A percentile compares a stretch with the other conserved stretches of the same genome.
Evolutionary conservation across 35 echinoderm and acorn worm genomes (phyloP).

Genomic region (Lytechinus pictus): DNA sequence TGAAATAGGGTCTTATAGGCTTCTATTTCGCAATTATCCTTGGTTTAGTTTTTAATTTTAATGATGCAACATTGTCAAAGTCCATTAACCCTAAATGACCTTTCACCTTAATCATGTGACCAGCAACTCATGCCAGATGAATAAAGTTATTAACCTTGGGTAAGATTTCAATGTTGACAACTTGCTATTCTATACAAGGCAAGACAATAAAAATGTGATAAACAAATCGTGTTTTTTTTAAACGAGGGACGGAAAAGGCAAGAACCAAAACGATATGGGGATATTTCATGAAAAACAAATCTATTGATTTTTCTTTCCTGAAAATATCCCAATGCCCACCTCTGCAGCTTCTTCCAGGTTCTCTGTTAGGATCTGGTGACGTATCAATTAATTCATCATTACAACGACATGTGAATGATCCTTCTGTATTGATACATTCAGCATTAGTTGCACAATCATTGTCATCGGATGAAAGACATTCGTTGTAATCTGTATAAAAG

Average conservation of each 20-base stretch:
- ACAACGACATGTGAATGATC: constrained; percentile 69
- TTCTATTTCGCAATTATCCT: too few species aligned
- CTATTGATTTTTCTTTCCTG: not conserved
- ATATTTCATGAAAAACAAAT: not conserved
- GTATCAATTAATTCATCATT: constrained; percentile 40
- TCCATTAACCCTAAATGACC: too few species aligned
- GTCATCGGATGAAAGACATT: constrained; percentile 35
- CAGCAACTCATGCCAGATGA: too few species aligned
- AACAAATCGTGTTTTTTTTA: too few species aligned
- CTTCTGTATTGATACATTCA: constrained; percentile 60
- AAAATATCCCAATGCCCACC: constrained; percentile 34
- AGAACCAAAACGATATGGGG: not conserved
- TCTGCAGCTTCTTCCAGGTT: constrained; percentile 57
- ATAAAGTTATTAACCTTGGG: too few species aligned
- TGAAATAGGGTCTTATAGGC: too few species aligned
- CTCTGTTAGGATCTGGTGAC: not conserved
- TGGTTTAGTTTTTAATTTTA: too few species aligned
- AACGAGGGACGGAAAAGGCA: not conserved
- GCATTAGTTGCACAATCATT: constrained; percentile 62
- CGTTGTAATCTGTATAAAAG: constrained; percentile 61
- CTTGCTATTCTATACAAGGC: too few species aligned
- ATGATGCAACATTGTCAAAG: too few species aligned
- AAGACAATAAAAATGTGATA: too few species aligned
- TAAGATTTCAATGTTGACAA: too few species aligned
- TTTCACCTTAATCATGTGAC: too few species aligned